Conservation (phyloP, 2,888 invertebrate genomes). For the Ophion slaviceki region DNA sequence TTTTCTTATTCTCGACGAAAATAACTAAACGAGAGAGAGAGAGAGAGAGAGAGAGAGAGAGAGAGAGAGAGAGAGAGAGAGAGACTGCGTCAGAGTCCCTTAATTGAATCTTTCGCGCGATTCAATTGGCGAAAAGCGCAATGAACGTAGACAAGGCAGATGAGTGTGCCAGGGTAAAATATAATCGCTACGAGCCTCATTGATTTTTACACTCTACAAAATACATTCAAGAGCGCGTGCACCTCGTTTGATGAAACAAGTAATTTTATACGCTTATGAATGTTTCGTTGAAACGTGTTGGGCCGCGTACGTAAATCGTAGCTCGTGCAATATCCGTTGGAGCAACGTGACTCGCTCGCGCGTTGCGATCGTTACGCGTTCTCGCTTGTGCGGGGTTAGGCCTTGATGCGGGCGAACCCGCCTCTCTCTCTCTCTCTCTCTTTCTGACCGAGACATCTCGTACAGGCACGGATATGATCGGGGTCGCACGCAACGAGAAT, state of each 20-base stretch:
- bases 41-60: background rate
- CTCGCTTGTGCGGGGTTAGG: background rate
- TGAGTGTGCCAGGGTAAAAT: too few species aligned
- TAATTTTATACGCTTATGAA: background rate
- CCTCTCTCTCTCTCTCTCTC: background rate
- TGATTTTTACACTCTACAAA: background rate
- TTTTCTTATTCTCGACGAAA: too few species aligned
- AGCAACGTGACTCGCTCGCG: background rate
- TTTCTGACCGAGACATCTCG: conserved; percentile 11
- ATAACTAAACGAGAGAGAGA: background rate
- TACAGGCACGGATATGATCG: background rate
- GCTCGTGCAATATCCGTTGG: background rate
- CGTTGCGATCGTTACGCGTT: too few species aligned
- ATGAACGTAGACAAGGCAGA: too few species aligned
- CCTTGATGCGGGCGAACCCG: background rate
- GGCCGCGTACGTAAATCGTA: background rate
- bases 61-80: conserved; percentile 26
- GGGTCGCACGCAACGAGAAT: background rate
- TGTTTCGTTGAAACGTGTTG: background rate
- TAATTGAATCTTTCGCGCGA: background rate
- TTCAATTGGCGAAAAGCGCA: too few species aligned
- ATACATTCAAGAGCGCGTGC: background rate
- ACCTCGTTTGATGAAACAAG: too few species aligned
- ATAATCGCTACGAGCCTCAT: too few species aligned
- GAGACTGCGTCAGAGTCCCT: conserved; percentile 13